A percentile compares a stretch with the other conserved stretches of the same genome.
Conservation (phyloP, 2,888 invertebrate genomes). For the Rapana venosa region DNA sequence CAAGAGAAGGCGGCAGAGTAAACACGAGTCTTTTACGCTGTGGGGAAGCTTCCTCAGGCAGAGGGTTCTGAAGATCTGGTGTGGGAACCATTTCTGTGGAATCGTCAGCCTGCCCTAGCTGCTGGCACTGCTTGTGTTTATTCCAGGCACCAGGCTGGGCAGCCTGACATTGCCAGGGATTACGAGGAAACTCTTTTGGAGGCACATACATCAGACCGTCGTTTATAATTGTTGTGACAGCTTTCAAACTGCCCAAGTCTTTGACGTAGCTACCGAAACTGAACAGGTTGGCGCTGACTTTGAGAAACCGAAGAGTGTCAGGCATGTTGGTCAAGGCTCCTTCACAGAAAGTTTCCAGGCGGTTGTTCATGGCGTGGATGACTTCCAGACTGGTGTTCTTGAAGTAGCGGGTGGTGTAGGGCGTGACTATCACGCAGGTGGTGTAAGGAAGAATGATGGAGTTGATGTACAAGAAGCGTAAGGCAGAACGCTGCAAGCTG, state of each 20-base stretch:
- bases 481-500: constrained; percentile 30
- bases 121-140: not conserved
- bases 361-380: constrained; percentile 46
- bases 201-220: constrained; percentile 2
- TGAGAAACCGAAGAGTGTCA: constrained; percentile 33
- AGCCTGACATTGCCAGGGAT: not conserved
- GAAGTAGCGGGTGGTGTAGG: constrained; percentile 25
- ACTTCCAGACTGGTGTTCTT: constrained; percentile 41
- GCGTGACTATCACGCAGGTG: constrained; percentile 33
- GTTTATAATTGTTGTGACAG: not conserved
- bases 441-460: constrained; percentile 42
- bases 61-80: not conserved
- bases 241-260: not conserved
- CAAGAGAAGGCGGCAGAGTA: constrained; percentile 41
- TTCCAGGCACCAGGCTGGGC: too few species aligned
- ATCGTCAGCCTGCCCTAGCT: not conserved
- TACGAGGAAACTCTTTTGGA: not conserved
- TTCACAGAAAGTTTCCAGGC: constrained; percentile 45
- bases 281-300: constrained; percentile 37
- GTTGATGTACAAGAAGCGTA: constrained; percentile 36
- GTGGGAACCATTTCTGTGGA: not conserved
- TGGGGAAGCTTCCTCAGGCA: too few species aligned
- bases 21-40: constrained; percentile 3
- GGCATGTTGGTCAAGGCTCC: constrained; percentile 46
- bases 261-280: constrained; percentile 44